Conservation (phyloP, 2,797 vertebrate genomes). For the Brachymystax lenok region DNA sequence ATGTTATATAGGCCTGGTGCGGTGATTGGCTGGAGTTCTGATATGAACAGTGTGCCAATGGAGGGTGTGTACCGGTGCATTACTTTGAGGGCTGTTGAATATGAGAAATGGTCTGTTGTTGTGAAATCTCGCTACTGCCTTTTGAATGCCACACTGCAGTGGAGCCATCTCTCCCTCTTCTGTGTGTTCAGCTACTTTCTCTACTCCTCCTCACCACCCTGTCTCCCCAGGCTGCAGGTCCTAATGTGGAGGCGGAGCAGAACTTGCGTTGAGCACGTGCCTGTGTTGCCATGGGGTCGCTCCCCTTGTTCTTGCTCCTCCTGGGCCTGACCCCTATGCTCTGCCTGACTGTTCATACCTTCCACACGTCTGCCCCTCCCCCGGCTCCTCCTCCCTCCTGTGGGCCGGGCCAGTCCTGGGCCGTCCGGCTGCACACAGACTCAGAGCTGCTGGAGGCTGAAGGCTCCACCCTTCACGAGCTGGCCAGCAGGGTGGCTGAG, state of each 20-base stretch:
- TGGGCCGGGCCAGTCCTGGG: slow-evolving; percentile 81
- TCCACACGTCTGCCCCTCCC: slow-evolving; percentile 29
- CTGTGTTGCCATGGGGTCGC: slow-evolving; percentile 67
- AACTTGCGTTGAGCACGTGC: slow-evolving; percentile 20
- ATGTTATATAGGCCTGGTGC: background rate
- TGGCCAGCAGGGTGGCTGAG: slow-evolving; percentile 75
- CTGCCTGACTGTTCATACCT: slow-evolving; percentile 55
- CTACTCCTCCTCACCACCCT: background rate
- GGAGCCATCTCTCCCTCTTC: background rate
- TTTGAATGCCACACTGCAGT: slow-evolving; percentile 1
- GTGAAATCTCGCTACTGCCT: background rate
- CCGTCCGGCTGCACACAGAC: slow-evolving; percentile 74
- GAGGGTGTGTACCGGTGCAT: background rate
- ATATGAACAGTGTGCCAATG: background rate
- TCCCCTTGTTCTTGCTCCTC: slow-evolving; percentile 54
- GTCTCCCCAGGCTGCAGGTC: slow-evolving; percentile 53
- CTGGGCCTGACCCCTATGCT: slow-evolving; percentile 55
- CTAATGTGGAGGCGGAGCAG: slow-evolving; percentile 67
- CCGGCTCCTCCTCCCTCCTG: slow-evolving; percentile 51
- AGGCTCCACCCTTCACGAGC: slow-evolving; percentile 56
- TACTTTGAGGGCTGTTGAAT: background rate
- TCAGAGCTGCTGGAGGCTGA: slow-evolving; percentile 43
- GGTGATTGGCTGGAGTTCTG: background rate
- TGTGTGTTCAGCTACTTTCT: background rate
- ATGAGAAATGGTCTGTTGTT: background rate